Evolutionary conservation across 2,888 invertebrate species (phyloP), one percentile per base, ranked within the genome.

Genomic region (Schrankia costaestrigalis): DNA sequence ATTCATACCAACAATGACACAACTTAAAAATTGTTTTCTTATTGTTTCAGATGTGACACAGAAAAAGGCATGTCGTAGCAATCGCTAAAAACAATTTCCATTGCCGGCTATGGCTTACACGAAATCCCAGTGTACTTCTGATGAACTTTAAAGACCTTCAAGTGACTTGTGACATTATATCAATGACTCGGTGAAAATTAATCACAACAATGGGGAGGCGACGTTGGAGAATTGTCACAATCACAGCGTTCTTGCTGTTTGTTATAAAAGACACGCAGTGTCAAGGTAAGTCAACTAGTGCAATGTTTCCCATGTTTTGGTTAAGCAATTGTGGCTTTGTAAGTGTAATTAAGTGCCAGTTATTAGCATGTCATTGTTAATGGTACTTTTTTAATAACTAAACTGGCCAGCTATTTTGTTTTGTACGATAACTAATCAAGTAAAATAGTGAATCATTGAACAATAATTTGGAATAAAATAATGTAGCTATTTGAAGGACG

Each of bases 1-100:
- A n/a, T n/a, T n/a, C n/a, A n/a, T n/a, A n/a, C 17, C 13, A 41
- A 36, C 32, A 35, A 26, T 34, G 22, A 17, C 46, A 3, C 47
- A 15, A 8, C 6, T 37, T 37, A 23, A 14, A 8, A 11, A 6
- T 10, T 27, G 24, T 35, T 47, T 63, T 38, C 30, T 56, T n/a
- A n/a, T 78, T 78, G 82, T 85, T 85, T 44, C 86, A 86, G 85
- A 77, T 81, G 76, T 76, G 76, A 79, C 71, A 56, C 46, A 47
- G 46, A 50, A 50, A 54, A 56, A 59, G 61, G 40, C 37, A 76
- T 75, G 78, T 57, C 67, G 62, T 71, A 66, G 54, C 50, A 59
- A 60, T 61, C 65, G 43, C 55, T 54, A 63, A 67, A 64, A n/a
- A 57, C 55, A 58, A 62, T 56, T 63, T 60, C 45, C 56, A 31